Evolutionary conservation across 1,140 invertebrate genomes (phyloP), one percentile per base, ranked within the genome.

Genomic region (Gryon sp.): DNA sequence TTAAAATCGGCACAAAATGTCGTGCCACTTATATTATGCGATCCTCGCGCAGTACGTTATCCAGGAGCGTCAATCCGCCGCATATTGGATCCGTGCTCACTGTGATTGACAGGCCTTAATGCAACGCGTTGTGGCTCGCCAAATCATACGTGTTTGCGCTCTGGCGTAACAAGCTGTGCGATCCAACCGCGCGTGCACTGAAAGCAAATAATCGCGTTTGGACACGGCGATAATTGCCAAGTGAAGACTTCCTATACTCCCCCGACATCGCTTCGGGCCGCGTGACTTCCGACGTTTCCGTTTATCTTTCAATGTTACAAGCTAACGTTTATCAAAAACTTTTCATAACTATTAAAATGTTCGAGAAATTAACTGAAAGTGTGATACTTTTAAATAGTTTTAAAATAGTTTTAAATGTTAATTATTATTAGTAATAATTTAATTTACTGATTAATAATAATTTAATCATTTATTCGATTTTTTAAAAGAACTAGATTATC

Each of bases 61-160:
- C 38, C 70, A 19, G 38, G 24, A 60, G 53, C 46, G 45, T 41
- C 62, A 62, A 55, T 55, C 43, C 24, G 55, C 45, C 43, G 65
- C 41, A 68, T 62, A 75, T 78, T 66, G 59, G 72, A 79, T 68
- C 55, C 48, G 6, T 28, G 65, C 32, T 66, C 55, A 30, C 73
- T 69, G 63, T 78, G 70, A 78, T 53, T 79, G 76, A 79, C 72
- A 70, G 55, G 45, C 62, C 62, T 73, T 76, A 76, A 76, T 78
- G 66, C 45, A 62, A 52, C 53, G 28, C 41, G 55, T 48, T 66
- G 57, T 15, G 55, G 59, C 60, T 72, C 55, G 53, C 70, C 65
- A 66, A 75, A 72, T 79, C 59, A 74, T 78, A 70, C 63, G 72
- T 68, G 72, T 68, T 76, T 76, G 65, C 59, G 52, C 59, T 69